A percentile compares a stretch with the other conserved stretches of the same genome.
phyloP scores from a whole-genome alignment of 2,797 vertebrate species.

The Sebastes kiyomatsui region DNA sequence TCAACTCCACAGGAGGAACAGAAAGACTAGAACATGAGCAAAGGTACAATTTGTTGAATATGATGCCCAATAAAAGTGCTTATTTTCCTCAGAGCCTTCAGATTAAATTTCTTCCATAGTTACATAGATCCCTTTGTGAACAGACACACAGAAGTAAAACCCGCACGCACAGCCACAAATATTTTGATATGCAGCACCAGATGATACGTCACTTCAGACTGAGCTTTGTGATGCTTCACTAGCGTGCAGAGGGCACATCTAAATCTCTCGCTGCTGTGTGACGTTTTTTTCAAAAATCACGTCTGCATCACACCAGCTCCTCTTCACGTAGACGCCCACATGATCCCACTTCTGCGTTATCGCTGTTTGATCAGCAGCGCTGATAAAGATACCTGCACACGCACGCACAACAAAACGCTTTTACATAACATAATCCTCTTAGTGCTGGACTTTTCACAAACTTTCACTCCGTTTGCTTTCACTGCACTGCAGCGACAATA shows the following conservation, averaged over 20 bases:
- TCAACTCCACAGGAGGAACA: background rate
- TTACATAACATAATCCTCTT: slow-evolving; percentile 40
- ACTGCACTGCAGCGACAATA: background rate
- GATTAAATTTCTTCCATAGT: background rate
- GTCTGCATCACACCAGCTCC: background rate
- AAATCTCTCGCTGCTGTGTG: background rate
- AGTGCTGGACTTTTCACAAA: slow-evolving; percentile 27
- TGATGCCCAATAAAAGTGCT: background rate
- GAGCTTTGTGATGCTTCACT: background rate
- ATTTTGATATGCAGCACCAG: background rate
- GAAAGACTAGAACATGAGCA: background rate
- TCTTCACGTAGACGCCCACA: slow-evolving; percentile 58
- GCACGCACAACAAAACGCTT: background rate
- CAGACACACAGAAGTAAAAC: background rate
- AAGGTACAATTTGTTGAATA: background rate
- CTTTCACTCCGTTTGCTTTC: slow-evolving; percentile 9
- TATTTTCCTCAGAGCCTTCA: background rate
- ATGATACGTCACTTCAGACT: background rate
- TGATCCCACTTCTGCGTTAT: slow-evolving; percentile 7
- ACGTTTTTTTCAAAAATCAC: slow-evolving; percentile 3
- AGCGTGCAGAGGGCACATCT: background rate
- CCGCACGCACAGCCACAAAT: background rate
- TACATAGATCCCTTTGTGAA: background rate
- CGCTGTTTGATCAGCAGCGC: slow-evolving; percentile 35
- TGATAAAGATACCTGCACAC: slow-evolving; percentile 30